These are phyloP conservation scores for Psilopogon haemacephalus DNA, from an alignment of 2,113 vertebrate genomes.

Conservation along the genomic window DNA sequence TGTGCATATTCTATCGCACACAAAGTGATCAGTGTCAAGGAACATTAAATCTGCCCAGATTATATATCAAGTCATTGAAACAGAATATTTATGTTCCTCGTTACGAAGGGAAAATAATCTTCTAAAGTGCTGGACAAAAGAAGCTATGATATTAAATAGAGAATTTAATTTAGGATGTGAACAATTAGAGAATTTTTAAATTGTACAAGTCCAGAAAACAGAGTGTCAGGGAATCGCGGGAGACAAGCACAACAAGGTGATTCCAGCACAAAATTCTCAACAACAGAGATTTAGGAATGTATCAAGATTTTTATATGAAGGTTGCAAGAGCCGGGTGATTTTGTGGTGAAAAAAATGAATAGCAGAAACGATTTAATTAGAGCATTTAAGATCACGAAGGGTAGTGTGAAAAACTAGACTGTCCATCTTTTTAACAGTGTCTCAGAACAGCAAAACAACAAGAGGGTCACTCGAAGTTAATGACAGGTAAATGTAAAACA, in stretches of 20 bases:
- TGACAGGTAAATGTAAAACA: slow-evolving; percentile 70
- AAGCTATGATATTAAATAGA: background rate
- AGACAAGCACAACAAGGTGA: too few relatives aligned
- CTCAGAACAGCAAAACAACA: slow-evolving; percentile 54
- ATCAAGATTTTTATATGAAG: background rate
- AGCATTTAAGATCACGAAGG: slow-evolving; percentile 36
- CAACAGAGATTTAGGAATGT: background rate
- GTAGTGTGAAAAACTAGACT: slow-evolving; percentile 19
- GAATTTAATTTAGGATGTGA: background rate
- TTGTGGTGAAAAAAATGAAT: background rate
- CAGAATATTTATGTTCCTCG: background rate
- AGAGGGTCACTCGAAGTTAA: slow-evolving; percentile 60
- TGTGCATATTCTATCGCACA: background rate
- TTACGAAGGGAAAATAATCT: background rate
- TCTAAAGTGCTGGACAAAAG: background rate
- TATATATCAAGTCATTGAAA: background rate
- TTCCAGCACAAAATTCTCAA: too few relatives aligned
- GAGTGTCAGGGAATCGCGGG: too few relatives aligned
- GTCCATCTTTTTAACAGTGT: slow-evolving; percentile 50
- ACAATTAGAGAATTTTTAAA: background rate
- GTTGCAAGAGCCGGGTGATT: background rate
- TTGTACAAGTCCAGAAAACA: background rate
- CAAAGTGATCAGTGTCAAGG: background rate
- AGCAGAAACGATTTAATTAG: slow-evolving; percentile 50
- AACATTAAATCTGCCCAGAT: background rate